Base-by-base conservation (phyloP, 1,140 invertebrate genomes). In the Solen grandis region DNA sequence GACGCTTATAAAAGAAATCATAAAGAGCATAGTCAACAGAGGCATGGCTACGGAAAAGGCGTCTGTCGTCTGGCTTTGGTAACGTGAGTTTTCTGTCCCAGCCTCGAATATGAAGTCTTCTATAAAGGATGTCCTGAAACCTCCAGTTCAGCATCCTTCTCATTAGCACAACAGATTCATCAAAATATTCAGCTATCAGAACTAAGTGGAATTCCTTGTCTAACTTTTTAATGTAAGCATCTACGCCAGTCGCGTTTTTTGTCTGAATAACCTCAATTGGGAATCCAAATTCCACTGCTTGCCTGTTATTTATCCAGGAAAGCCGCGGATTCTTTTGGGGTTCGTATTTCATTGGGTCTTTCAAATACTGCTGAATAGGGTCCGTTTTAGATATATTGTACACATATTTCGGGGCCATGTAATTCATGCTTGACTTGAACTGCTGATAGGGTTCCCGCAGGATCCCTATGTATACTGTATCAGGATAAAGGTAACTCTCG, bases 131-230 rank as follows among this genome's bases (percentile, higher is more conserved):
- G 77, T 94, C 91, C 52, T 92, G 89, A 10, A 92, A 70, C 25
- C 90, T 85, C 94, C 94, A 94, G 69, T 92, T 93, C 36, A 94
- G 89, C 10, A 92, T 74, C 65, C 93, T 84, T 35, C 87, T 88
- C 41, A 94, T 86, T 13, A 94, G 86, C 50, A 94, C 89, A 19
- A 94, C 81, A 1, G 93, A 94, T 81, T 93, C 93, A 69, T 94
- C 93, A 85, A 94, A 93, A 80, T 92, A 89, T 82, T 94, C 94
- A 1, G 92, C 88, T 19, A 94, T 92, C 91, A 94, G 91, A 25
- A 94, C 91, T 5, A 94, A 85, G 74, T 93, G 88, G 84, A 94
- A 94, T 29, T 87, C 84, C 14, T 52, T 57, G 13, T 84, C 80
- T 10, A 89, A 62, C 22, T 83, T 75, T 13, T 72, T 19, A 1